A percentile compares a stretch with the other conserved stretches of the same genome.
Evolutionary conservation across 1,140 invertebrate genomes (phyloP).

Genomic region (Bursaphelenchus mucronatus): DNA sequence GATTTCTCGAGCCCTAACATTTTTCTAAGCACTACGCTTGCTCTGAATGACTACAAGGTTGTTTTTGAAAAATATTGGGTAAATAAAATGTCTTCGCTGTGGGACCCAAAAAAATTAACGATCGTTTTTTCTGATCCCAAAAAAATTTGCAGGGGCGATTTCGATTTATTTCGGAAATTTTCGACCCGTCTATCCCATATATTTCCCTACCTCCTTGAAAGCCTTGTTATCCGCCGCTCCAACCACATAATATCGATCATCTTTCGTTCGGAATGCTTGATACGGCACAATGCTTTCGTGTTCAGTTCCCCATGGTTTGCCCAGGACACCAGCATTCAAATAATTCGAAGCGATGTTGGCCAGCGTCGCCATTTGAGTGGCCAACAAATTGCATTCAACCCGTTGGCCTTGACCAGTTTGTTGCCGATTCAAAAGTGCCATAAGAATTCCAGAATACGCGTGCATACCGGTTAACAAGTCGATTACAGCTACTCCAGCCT

Average conservation of each 20-base stretch:
- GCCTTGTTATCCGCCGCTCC: constrained; percentile 26
- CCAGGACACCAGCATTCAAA: constrained; percentile 75
- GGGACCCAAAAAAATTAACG: no score
- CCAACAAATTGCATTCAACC: constrained; percentile 87
- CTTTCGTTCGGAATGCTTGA: constrained; percentile 66
- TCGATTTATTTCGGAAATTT: constrained; percentile 69
- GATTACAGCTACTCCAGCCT: constrained; percentile 80
- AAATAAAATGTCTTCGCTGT: no score
- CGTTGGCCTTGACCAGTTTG: constrained; percentile 79
- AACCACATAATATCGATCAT: constrained; percentile 34
- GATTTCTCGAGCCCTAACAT: constrained; percentile 9
- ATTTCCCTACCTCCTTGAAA: constrained; percentile 32
- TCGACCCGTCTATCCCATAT: background rate
- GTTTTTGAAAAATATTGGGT: no score
- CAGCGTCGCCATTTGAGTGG: constrained; percentile 70
- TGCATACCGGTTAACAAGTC: constrained; percentile 87
- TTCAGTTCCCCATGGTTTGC: constrained; percentile 76
- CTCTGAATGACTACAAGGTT: no score
- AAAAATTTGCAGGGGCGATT: constrained; percentile 59
- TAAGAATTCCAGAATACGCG: constrained; percentile 88
- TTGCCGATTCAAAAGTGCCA: constrained; percentile 75
- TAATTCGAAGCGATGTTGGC: constrained; percentile 86
- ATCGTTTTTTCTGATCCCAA: no score
- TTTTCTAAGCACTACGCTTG: background rate
- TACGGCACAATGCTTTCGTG: constrained; percentile 93